A percentile compares a stretch with the other conserved stretches of the same genome.
Evolutionary conservation across 1,140 invertebrate genomes (phyloP).

Genomic region (Cataglyphis hispanica): DNA sequence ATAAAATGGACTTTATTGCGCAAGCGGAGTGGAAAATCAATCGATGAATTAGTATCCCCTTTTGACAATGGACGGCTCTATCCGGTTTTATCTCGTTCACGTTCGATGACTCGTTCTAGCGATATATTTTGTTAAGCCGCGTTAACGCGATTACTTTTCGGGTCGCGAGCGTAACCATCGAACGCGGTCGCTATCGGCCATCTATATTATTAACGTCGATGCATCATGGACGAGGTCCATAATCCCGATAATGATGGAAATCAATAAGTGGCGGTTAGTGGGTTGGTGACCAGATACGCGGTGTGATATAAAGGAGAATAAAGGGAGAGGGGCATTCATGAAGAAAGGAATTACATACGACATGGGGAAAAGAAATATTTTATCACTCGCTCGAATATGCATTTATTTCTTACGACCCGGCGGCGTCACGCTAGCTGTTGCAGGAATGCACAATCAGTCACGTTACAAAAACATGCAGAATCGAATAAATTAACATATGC

Average conservation of each 20-base stretch:
- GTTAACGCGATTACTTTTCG: conserved; percentile 67
- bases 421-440: not conserved
- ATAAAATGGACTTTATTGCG: conserved; percentile 38
- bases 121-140: conserved; percentile 66
- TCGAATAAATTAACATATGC: conserved; percentile 11
- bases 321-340: conserved; percentile 16
- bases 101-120: conserved; percentile 70
- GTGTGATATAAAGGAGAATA: not conserved
- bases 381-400: too few relatives aligned
- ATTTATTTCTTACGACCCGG: not conserved
- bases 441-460: not conserved
- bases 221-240: conserved; percentile 52
- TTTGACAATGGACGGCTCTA: conserved; percentile 60
- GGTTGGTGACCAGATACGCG: not conserved
- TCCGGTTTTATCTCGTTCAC: conserved; percentile 70
- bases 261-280: conserved; percentile 42
- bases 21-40: conserved; percentile 47
- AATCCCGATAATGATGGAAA: conserved; percentile 68
- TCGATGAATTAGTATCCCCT: conserved; percentile 43
- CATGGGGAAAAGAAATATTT: not conserved
- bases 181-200: conserved; percentile 33
- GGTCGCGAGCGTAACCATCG: conserved; percentile 27
- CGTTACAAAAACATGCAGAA: not conserved
- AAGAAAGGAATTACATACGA: not conserved
- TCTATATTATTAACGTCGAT: conserved; percentile 59